phyloP scores from a whole-genome alignment of 2,888 invertebrate genomes.

The Clostera curtula region DNA sequence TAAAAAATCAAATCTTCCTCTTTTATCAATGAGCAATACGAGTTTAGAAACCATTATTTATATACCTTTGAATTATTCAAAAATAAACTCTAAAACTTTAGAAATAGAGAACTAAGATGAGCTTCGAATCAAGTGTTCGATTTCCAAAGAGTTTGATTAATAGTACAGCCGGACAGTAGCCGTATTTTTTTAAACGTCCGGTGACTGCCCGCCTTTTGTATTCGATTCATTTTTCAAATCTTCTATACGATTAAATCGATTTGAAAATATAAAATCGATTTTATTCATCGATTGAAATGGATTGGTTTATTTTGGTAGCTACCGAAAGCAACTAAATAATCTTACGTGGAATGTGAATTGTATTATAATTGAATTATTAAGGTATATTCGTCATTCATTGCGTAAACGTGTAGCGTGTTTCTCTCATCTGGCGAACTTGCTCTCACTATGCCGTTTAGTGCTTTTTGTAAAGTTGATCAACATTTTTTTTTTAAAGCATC shows the following conservation, averaged over 20 bases:
- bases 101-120: conserved; percentile 4
- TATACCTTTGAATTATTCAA: neutral
- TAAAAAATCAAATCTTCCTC: neutral
- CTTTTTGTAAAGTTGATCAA: no score
- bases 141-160: conserved; percentile 56
- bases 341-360: conserved; percentile 21
- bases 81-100: neutral
- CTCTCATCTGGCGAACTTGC: no score
- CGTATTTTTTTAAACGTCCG: conserved; percentile 36
- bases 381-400: no score
- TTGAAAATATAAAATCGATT: conserved; percentile 44
- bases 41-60: neutral
- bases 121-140: conserved; percentile 14
- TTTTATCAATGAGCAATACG: conserved; percentile 13
- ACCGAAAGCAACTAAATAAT: conserved; percentile 25
- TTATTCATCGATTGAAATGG: conserved; percentile 34
- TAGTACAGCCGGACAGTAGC: conserved; percentile 57
- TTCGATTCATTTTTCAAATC: conserved; percentile 51
- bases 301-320: conserved; percentile 30
- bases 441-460: no score
- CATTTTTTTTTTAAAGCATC: no score
- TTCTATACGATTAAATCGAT: conserved; percentile 24
- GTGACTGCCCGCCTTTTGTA: conserved; percentile 36
- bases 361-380: no score
- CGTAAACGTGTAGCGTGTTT: no score